Evolutionary conservation across 2,113 vertebrate species (phyloP).

Genomic region (Pterophyllum scalare): DNA sequence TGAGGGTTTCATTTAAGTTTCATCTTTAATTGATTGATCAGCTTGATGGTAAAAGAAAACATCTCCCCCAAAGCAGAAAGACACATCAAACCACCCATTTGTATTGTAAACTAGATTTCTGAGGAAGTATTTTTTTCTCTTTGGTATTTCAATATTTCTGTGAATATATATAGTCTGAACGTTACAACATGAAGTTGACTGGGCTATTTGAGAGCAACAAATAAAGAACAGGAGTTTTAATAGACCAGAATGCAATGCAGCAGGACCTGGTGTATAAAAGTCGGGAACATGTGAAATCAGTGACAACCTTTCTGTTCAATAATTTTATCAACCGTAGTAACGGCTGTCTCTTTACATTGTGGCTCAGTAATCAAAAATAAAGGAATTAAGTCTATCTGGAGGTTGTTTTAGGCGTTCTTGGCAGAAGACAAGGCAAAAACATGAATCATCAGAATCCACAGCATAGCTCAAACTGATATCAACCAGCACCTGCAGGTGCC

Average conservation of each 20-base stretch:
- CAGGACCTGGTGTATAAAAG: not conserved
- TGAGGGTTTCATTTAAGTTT: not conserved
- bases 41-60: not conserved
- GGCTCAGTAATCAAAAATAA: not conserved
- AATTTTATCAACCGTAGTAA: not conserved
- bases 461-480: not conserved
- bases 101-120: not conserved
- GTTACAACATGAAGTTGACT: not conserved
- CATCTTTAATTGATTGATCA: not conserved
- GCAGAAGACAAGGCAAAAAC: not conserved
- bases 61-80: not conserved
- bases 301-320: not conserved
- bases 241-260: not conserved
- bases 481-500: not conserved
- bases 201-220: not conserved
- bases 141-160: not conserved
- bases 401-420: not conserved
- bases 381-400: not conserved
- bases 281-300: not conserved
- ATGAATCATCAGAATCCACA: not conserved
- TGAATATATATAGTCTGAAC: slow-evolving; percentile 2
- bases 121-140: not conserved
- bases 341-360: not conserved
- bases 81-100: not conserved
- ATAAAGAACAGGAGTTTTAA: not conserved